These are phyloP conservation scores for Platorchestia sp. DNA, from an alignment of 1,140 invertebrate species.

Conservation along the genomic window DNA sequence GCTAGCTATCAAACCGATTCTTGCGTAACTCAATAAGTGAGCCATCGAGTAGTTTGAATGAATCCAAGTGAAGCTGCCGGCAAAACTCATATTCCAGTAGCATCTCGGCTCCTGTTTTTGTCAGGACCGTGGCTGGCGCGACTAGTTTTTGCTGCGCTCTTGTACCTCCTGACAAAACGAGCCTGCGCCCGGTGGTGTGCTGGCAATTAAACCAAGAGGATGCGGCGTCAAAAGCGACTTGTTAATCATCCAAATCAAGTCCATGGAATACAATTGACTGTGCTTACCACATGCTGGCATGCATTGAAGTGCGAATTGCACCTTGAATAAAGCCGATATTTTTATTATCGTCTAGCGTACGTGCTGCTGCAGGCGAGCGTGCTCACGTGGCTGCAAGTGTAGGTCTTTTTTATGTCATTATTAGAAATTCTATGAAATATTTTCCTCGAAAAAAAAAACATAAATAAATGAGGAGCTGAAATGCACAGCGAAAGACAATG, in stretches of 20 bases:
- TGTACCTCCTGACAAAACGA: background rate
- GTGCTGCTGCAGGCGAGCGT: background rate
- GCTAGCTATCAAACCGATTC: background rate
- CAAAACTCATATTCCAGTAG: background rate
- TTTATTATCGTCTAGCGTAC: background rate
- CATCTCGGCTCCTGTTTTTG: background rate
- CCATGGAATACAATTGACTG: background rate
- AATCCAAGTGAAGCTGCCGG: background rate
- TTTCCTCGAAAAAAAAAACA: no score
- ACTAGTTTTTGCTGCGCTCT: background rate
- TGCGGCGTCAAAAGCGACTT: background rate
- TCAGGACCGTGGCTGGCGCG: background rate
- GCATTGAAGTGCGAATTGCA: background rate
- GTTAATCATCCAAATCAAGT: background rate
- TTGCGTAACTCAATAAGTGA: background rate
- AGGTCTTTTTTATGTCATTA: background rate
- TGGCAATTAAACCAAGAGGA: background rate
- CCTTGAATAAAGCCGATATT: background rate
- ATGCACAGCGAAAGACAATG: background rate
- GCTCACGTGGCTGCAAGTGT: background rate
- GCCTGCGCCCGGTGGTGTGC: background rate
- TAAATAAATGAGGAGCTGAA: background rate
- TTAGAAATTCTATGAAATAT: background rate
- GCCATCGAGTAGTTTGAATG: background rate
- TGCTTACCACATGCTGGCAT: background rate